Conservation (phyloP, 2,888 invertebrate genomes). For the Papilio protenor region DNA sequence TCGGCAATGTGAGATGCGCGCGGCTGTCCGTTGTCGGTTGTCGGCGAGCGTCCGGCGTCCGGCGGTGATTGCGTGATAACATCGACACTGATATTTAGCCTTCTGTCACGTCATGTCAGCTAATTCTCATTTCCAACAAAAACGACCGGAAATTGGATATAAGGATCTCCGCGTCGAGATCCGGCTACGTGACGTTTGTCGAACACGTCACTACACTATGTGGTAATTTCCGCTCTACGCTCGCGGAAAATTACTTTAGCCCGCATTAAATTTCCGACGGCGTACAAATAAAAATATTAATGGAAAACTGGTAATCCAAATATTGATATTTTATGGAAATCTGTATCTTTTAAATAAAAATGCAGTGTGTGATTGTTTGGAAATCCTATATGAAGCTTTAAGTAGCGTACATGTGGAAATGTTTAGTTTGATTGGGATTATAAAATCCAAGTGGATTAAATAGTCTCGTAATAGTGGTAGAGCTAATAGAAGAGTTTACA, state of each 20-base stretch:
- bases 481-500: too few species aligned
- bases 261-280: conserved; percentile 80
- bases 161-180: conserved; percentile 81
- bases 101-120: conserved; percentile 80
- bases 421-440: too few species aligned
- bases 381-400: too few species aligned
- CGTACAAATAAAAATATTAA: conserved; percentile 72
- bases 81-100: conserved; percentile 76
- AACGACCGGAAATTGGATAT: conserved; percentile 84
- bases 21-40: conserved; percentile 46
- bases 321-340: conserved; percentile 3
- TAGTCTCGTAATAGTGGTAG: too few species aligned
- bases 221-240: conserved; percentile 82
- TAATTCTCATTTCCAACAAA: conserved; percentile 83
- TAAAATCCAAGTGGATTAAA: too few species aligned
- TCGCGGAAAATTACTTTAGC: conserved; percentile 84
- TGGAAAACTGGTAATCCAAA: conserved; percentile 32
- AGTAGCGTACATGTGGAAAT: too few species aligned
- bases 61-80: conserved; percentile 54
- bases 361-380: too few species aligned
- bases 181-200: conserved; percentile 84
- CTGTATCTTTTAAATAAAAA: not conserved
- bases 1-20: conserved; percentile 43
- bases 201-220: conserved; percentile 84
- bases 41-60: conserved; percentile 42